phyloP scores from a whole-genome alignment of 2,113 vertebrate species.

The Mungos mungo region DNA sequence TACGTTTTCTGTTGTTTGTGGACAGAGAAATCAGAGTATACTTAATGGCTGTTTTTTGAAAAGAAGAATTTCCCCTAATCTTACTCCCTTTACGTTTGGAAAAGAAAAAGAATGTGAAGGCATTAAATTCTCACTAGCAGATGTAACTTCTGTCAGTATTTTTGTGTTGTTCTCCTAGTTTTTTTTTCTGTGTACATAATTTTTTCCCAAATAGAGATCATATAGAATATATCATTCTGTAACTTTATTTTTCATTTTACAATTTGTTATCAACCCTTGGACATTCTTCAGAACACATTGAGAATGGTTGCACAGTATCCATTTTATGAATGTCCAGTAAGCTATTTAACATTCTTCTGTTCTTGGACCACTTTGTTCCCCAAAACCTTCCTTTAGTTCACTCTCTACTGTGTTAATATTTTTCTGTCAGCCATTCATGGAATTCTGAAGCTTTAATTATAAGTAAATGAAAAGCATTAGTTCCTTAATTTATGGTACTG shows the following conservation, averaged over 20 bases:
- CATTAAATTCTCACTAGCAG: constrained; percentile 15
- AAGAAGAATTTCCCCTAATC: neutral
- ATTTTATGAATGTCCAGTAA: neutral
- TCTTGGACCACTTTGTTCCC: neutral
- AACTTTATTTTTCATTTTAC: neutral
- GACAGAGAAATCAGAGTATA: neutral
- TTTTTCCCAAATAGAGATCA: constrained; percentile 9
- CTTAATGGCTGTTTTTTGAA: constrained; percentile 7
- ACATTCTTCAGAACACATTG: neutral
- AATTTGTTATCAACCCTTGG: neutral
- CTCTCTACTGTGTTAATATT: constrained; percentile 11
- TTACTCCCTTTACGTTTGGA: neutral
- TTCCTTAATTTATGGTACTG: neutral
- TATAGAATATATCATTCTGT: neutral
- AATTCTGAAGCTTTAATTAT: constrained; percentile 3
- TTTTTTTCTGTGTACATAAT: neutral
- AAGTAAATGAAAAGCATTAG: neutral
- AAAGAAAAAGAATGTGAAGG: constrained; percentile 36
- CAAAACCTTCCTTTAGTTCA: neutral
- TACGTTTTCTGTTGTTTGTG: constrained; percentile 38
- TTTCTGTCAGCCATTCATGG: neutral
- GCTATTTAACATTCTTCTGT: neutral
- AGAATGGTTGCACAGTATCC: neutral
- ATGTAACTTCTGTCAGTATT: neutral
- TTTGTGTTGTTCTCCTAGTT: neutral